Conservation (phyloP, 2,797 vertebrate species). For the Cetoscarus ocellatus region DNA sequence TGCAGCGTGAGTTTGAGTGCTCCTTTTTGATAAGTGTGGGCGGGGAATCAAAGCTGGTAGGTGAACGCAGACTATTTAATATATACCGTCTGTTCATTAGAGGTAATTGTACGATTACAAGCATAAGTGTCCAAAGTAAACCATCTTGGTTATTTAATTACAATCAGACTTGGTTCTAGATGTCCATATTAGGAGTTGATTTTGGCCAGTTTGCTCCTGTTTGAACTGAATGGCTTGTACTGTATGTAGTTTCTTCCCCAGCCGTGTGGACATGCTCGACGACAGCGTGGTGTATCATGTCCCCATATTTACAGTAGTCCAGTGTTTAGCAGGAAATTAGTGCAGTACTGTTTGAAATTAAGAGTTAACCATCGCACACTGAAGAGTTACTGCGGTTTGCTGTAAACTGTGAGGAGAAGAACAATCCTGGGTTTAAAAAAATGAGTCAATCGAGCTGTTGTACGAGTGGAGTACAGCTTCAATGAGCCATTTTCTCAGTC, state of each 20-base stretch:
- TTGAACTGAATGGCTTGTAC: constrained; percentile 80
- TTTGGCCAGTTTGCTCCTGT: constrained; percentile 81
- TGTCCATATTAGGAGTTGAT: constrained; percentile 75
- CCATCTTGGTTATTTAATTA: constrained; percentile 74
- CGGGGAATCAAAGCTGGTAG: constrained; percentile 75
- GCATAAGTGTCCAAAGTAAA: constrained; percentile 78
- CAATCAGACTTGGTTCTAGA: constrained; percentile 72
- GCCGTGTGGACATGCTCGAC: constrained; percentile 74
- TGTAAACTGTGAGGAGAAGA: constrained; percentile 63
- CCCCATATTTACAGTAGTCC: constrained; percentile 78
- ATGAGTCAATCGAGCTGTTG: constrained; percentile 58
- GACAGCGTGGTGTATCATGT: constrained; percentile 77
- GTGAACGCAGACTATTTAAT: constrained; percentile 68
- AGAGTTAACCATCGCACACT: constrained; percentile 58
- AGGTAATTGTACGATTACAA: constrained; percentile 75
- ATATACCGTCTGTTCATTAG: constrained; percentile 78
- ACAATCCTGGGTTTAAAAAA: constrained; percentile 26
- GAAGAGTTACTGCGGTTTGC: constrained; percentile 61
- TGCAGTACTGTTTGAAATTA: constrained; percentile 71
- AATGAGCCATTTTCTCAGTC: constrained; percentile 86
- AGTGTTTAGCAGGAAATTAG: constrained; percentile 79
- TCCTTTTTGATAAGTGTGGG: constrained; percentile 79
- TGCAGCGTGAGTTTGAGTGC: constrained; percentile 83
- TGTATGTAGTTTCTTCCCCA: constrained; percentile 75
- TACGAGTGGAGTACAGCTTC: constrained; percentile 76